Evolutionary conservation across 2,888 invertebrate genomes (phyloP).

Genomic region (Helleia helle): DNA sequence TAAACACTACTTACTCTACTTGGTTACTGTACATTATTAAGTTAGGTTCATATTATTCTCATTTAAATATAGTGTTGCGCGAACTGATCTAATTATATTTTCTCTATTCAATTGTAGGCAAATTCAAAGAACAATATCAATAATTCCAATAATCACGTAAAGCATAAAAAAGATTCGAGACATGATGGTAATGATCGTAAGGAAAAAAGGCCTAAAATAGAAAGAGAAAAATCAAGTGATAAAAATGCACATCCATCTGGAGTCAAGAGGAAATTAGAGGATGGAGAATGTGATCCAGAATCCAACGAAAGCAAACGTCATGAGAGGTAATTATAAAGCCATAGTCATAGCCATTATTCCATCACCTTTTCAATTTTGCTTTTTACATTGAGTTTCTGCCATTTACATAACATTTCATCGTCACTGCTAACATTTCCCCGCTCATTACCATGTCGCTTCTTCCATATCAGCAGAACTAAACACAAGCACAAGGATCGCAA

Average conservation of each 20-base stretch:
- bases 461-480: conserved; percentile 66
- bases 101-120: conserved; percentile 31
- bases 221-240: conserved; percentile 45
- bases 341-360: too few relatives aligned
- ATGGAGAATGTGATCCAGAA: conserved; percentile 69
- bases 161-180: conserved; percentile 48
- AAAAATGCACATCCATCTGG: conserved; percentile 53
- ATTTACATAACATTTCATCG: background rate
- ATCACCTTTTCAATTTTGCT: background rate
- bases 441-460: conserved; percentile 61
- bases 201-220: conserved; percentile 47
- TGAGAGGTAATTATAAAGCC: conserved; percentile 51
- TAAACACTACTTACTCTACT: too few relatives aligned
- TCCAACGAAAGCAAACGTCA: conserved; percentile 62
- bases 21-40: too few relatives aligned
- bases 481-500: conserved; percentile 67
- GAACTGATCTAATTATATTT: too few relatives aligned
- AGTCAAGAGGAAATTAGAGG: conserved; percentile 72
- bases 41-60: too few relatives aligned
- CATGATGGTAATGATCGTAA: conserved; percentile 47
- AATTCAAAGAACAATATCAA: conserved; percentile 56
- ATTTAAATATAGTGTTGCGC: too few relatives aligned
- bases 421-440: conserved; percentile 33
- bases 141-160: conserved; percentile 54
- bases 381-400: background rate